Percentiles rank a stretch among this genome's conserved stretches.
phyloP scores from a whole-genome alignment of 37 sponge, comb jelly and placozoan genomes.

The Mnemiopsis leidyi region DNA sequence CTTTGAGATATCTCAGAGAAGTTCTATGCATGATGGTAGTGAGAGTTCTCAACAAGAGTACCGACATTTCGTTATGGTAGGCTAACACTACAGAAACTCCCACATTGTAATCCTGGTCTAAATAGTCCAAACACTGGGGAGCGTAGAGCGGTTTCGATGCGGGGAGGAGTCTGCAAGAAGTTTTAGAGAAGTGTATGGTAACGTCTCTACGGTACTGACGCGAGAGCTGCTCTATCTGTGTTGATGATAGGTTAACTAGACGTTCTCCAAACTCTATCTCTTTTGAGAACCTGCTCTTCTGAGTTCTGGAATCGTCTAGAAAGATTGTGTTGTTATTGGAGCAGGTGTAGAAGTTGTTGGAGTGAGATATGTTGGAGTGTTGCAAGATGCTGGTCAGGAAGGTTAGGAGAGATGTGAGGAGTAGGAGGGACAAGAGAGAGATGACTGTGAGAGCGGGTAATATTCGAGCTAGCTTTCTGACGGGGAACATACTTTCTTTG shows the following conservation, averaged over 20 bases:
- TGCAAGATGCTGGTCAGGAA: too few species aligned
- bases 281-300: background rate
- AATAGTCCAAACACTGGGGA: background rate
- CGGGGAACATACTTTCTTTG: background rate
- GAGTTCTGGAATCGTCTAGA: background rate
- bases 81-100: slow-evolving; percentile 3
- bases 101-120: background rate
- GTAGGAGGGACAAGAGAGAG: too few species aligned
- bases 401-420: too few species aligned
- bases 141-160: background rate
- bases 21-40: slow-evolving; percentile 27
- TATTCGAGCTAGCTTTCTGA: background rate
- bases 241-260: background rate
- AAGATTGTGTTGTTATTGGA: too few species aligned
- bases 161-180: background rate
- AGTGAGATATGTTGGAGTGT: too few species aligned
- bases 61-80: background rate
- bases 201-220: background rate
- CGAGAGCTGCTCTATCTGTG: background rate
- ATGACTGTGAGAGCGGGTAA: too few species aligned
- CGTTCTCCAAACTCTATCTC: background rate
- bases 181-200: background rate
- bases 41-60: slow-evolving; percentile 13
- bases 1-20: background rate
- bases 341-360: too few species aligned